Evolutionary conservation across 2,113 vertebrate genomes (phyloP), one percentile per base, ranked within the genome.

Genomic region (Peucedramus taeniatus): DNA sequence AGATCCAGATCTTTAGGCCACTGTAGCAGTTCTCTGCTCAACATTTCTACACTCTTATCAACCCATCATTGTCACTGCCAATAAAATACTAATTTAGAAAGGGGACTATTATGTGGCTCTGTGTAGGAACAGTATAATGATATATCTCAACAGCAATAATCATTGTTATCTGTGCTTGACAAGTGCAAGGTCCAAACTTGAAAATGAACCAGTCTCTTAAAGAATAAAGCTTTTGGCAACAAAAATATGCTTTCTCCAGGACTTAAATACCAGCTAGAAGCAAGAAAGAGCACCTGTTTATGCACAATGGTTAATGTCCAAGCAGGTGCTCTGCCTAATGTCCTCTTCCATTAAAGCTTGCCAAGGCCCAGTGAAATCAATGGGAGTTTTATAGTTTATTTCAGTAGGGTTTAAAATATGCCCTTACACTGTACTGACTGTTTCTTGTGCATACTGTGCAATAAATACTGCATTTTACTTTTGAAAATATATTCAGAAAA

Each of bases 11-110:
- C 83, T 94, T 91, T 45, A 72, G 77, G 56, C n/a, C 60, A 53
- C 8, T 8, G 18, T 31, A 90, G 33, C 35, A 66, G 30, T 35
- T 59, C 26, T 74, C 31, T 74, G 64, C 51, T 83, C 64, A 83
- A 51, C 72, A 68, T 51, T 49, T 78, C 51, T 64, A 18, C 40
- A 27, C 31, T 53, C 44, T 63, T 60, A 75, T 60, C 87, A 85
- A 72, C 45, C 51, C 47, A 5, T 80, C 72, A 77, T 44, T 87
- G 56, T 59, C 70, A 51, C 68, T 94, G 85, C 82, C 92, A 95
- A 88, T 60, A 79, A 93, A 90, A 75, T 16, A 37, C n/a, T 75
- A 86, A 35, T 92, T 90, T 78, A 92, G 76, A 87, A 86, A 78
- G 64, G 44, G 50, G 22, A 15, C n/a, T 20, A 92, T 91, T 92